Evolutionary conservation across 1,140 invertebrate species (phyloP), one percentile per base, ranked within the genome.

Genomic region (Episyrphus balteatus): DNA sequence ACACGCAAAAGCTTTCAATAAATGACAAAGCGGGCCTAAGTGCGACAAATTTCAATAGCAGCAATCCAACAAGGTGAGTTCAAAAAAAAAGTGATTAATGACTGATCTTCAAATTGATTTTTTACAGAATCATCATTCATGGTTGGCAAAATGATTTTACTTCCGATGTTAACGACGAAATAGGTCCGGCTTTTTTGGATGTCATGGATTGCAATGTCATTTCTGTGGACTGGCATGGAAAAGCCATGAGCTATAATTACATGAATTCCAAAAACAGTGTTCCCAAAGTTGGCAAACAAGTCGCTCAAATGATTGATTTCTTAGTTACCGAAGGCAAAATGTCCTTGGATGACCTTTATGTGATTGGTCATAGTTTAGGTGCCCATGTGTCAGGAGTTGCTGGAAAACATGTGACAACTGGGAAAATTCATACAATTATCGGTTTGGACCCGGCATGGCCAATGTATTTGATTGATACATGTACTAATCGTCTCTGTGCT

Each of bases 281-380:
- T 1, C 0, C 42, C 2, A 46, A 50, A 10, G 51, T 66, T 5
- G 62, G 59, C 5, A 42, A 62, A 13, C 57, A 57, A n/a, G 45
- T 79, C 1, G 74, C 71, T 2, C 47, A 61, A 2, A 73, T 80
- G 14, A 53, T 80, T 3, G 56, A 68, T 17, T 72, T 69, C 56
- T 53, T 80, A 1, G 54, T 72, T 2, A 26, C 42, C 0, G 36
- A 52, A 0, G 68, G 71, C 15, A 70, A 69, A 13, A 63, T 80
- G 1, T 62, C 70, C 1, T 63, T 76, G 45, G 57, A 73, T 11
- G 68, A 75, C 12, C 66, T 79, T 0, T 79, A 79, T 54, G 53
- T 83, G 0, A 72, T 82, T 26, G 82, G 82, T 6, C 80, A 82
- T 51, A 82, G 80, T 41, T 62, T 83, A 2, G 82, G 82, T 2